Evolutionary conservation across 2,888 invertebrate genomes (phyloP).

Genomic region (Steinernema hermaphroditum): DNA sequence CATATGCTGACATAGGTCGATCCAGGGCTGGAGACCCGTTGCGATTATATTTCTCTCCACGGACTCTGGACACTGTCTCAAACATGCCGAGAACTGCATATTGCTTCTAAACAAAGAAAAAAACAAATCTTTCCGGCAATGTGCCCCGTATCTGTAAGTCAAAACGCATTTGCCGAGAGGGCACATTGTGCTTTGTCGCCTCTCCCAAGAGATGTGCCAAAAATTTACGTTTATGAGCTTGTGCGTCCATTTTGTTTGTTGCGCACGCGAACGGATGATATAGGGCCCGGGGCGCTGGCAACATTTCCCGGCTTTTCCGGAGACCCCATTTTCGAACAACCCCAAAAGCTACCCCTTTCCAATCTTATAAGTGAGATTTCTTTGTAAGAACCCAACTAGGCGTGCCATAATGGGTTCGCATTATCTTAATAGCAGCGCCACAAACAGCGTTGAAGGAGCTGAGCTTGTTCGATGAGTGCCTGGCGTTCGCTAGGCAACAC

Average conservation of each 20-base stretch:
- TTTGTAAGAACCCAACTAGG: slow-evolving; percentile 27
- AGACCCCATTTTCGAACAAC: too few species aligned
- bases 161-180: not conserved
- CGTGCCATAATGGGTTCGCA: slow-evolving; percentile 29
- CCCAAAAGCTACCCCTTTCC: not conserved
- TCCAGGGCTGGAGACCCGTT: slow-evolving; percentile 16
- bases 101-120: slow-evolving; percentile 30
- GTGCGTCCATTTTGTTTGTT: slow-evolving; percentile 27
- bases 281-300: not conserved
- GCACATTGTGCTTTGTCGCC: slow-evolving; percentile 18
- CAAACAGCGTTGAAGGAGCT: too few species aligned
- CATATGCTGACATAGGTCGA: slow-evolving; percentile 16
- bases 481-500: too few species aligned
- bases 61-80: slow-evolving; percentile 9
- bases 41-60: slow-evolving; percentile 17
- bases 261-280: not conserved
- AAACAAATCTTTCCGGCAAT: not conserved
- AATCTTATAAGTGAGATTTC: slow-evolving; percentile 30
- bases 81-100: slow-evolving; percentile 19
- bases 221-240: slow-evolving; percentile 30
- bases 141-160: not conserved
- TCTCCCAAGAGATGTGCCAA: slow-evolving; percentile 27
- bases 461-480: too few species aligned
- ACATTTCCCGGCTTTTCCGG: not conserved
- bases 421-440: slow-evolving; percentile 25